Base-by-base conservation (phyloP, 1,140 invertebrate species). In the Hesperophylax magnus region DNA sequence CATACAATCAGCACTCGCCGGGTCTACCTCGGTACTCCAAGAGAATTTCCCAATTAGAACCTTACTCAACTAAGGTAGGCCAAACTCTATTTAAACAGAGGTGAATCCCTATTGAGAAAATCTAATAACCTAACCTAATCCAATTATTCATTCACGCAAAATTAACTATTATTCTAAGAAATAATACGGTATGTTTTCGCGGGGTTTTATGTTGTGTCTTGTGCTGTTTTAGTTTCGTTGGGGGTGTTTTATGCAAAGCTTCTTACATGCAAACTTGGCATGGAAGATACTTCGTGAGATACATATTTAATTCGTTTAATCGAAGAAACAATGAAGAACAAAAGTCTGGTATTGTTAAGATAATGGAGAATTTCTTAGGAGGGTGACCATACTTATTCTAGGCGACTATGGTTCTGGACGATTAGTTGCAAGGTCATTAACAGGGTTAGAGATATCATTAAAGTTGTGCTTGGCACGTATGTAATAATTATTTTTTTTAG, bases 261-360 rank as follows among this genome's bases (percentile, higher is more conserved):
- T 14, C 9, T 20, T 69, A 67, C 39, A 15, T 15, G 52, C 52
- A 67, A 69, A 71, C 77, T 78, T 27, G 31, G 61, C 77, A 54
- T 54, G 54, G 67, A 78, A 34, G 77, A 78, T 78, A 52, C 52
- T 69, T 69, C 77, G 77, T 78, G 77, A 78, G 77, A 78, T 78
- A 78, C 77, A 78, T 78, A 78, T 78, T 78, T 78, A 78, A 69
- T 78, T 78, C 27, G 60, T 61, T 77, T 63, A 54, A 69, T 69
- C 65, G 11, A 34, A 18, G 6, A 11, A 52, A 69, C 65, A 69
- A 69, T 69, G 65, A 39, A 69, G 18, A 69, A 52, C 65, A 20
- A 34, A 69, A 39, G 3, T 27, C 7, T 65, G 63, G 15, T 2
- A 24, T 24, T 2, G 8, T 14, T 15, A 9, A 20, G 58, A 24